Evolutionary conservation across 1,140 invertebrate species (phyloP).

Genomic region (Chrysomallon squamiferum): DNA sequence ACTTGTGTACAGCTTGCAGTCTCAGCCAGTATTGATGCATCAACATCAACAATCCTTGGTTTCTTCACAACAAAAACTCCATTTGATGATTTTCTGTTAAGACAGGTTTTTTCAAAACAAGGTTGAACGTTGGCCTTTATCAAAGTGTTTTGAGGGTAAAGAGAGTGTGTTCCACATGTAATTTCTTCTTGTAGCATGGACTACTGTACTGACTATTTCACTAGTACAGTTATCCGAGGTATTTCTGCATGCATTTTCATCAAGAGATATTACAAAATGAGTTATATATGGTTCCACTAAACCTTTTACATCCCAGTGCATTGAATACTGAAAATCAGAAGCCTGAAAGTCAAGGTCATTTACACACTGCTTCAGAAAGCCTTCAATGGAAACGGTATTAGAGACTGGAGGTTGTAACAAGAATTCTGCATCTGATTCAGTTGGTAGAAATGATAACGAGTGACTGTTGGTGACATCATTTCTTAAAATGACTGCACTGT

Average conservation of each 20-base stretch:
- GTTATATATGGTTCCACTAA: background rate
- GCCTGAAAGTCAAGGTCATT: no score
- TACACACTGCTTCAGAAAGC: no score
- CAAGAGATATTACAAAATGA: background rate
- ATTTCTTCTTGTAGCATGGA: background rate
- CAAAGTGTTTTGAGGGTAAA: background rate
- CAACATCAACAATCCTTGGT: background rate
- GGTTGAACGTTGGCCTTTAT: background rate
- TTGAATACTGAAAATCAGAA: no score
- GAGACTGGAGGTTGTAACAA: no score
- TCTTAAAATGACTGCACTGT: background rate
- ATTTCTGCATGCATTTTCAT: background rate
- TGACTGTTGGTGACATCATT: background rate
- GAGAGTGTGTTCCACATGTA: background rate
- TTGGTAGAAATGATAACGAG: no score
- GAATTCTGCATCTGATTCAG: no score
- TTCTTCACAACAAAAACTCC: background rate
- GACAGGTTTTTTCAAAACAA: background rate
- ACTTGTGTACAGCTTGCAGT: background rate
- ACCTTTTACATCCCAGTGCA: background rate
- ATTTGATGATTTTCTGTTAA: slow-evolving; percentile 1
- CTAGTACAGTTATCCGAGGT: background rate
- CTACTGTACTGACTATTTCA: background rate
- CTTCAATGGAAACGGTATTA: no score
- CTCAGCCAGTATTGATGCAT: background rate